phyloP scores from a whole-genome alignment of 1,140 invertebrate genomes.

The Philopotamus ludificatus region DNA sequence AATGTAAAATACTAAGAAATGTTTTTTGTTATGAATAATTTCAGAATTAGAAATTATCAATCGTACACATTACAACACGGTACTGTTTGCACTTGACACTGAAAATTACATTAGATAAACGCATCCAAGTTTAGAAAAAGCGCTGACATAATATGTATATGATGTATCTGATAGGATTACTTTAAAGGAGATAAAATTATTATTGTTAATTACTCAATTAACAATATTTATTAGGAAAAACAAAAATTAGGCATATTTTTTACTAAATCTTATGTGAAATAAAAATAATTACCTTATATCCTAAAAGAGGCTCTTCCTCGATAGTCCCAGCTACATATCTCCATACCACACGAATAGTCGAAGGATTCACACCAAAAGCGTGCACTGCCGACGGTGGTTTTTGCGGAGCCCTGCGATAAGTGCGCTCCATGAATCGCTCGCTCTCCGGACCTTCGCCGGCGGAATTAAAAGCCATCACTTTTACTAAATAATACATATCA shows the following conservation, averaged over 20 bases:
- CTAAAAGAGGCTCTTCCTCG: slow-evolving; percentile 90
- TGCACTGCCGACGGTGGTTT: slow-evolving; percentile 89
- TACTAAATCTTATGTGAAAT: no score
- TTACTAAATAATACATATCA: slow-evolving; percentile 90
- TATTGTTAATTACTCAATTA: no score
- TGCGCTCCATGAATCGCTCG: slow-evolving; percentile 81
- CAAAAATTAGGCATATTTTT: no score
- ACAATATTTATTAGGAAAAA: no score
- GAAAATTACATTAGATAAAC: no score
- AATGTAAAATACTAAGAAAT: no score
- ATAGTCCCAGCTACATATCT: slow-evolving; percentile 85
- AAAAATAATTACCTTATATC: slow-evolving; percentile 83
- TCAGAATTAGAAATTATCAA: not conserved
- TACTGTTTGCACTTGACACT: no score
- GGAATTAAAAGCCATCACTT: slow-evolving; percentile 94
- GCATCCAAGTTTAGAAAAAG: no score
- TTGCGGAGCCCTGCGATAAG: slow-evolving; percentile 88
- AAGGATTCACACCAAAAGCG: slow-evolving; percentile 78
- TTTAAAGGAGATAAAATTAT: no score
- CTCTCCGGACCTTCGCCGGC: slow-evolving; percentile 94
- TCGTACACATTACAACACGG: no score
- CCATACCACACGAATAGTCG: slow-evolving; percentile 86
- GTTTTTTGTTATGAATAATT: not conserved
- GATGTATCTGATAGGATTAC: no score
- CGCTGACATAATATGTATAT: no score